Base-by-base conservation (phyloP, 2,113 vertebrate genomes). In the Pelecanus crispus region DNA sequence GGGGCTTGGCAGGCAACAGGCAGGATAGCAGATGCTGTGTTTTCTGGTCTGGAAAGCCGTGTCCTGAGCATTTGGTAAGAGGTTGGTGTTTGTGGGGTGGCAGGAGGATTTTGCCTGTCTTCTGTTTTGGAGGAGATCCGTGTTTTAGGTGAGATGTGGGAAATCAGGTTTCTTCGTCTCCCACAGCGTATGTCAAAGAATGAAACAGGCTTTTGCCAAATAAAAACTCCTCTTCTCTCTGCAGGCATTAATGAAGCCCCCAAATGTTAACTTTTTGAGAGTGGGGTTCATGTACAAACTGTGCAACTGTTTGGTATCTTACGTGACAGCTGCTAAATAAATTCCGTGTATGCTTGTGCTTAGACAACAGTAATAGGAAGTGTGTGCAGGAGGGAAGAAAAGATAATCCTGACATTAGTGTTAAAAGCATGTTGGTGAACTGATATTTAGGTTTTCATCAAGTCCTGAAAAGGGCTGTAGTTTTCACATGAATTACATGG, bases 61-160 rank as follows among this genome's bases (percentile, higher is more conserved):
- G 16, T 58, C 19, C 32, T 83, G 28, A 74, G n/a, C n/a, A 17
- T 61, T 72, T 85, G 32, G 14, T 28, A 26, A 31, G 59, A 82
- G 42, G 9, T 17, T 49, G n/a, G 0, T 4, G 61, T 52, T 88
- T 72, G 26, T 28, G 13, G 18, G 11, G 9, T 47, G 18, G n/a
- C 28, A 47, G 66, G 34, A 74, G 26, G 34, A 29, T 75, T 95
- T 81, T 63, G 10, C 25, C 42, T 50, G 2, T 20, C 2, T 55
- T 72, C 26, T 52, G 4, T 47, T 75, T 53, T n/a, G 25, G 38
- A 72, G 62, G 53, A 85, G 47, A 10, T 59, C 13, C 0, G 0
- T 47, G 6, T 31, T 52, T 84, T 29, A 31, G 24, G 11, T 5
- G 13, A 58, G 36, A 40, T 0, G 0, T 36, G 28, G 58, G 53